These are phyloP conservation scores for Elgaria multicarinata DNA, from an alignment of 2,113 vertebrate species.

Conservation along the genomic window DNA sequence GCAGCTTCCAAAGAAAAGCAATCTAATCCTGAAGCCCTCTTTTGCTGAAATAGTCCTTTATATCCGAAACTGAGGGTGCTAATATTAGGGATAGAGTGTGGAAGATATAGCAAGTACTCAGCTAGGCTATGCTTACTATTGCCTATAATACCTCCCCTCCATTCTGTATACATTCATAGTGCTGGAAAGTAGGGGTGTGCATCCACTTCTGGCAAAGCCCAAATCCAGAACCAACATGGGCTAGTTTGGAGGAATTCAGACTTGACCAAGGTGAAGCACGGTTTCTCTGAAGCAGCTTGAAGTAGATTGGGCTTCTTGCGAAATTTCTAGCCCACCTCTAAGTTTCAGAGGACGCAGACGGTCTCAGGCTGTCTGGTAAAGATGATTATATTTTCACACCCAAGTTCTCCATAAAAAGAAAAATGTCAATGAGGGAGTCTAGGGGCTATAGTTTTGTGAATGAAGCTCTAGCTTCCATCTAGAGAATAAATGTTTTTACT, in stretches of 20 bases:
- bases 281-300: neutral
- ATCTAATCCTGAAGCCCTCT: neutral
- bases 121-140: neutral
- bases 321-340: neutral
- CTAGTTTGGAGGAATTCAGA: neutral
- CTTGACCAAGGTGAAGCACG: neutral
- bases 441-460: neutral
- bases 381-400: neutral
- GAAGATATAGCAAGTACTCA: neutral
- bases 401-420: neutral
- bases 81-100: neutral
- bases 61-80: conserved; percentile 14
- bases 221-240: neutral
- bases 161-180: neutral
- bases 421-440: neutral
- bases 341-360: neutral
- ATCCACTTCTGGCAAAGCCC: neutral
- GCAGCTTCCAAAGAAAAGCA: conserved; percentile 36
- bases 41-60: neutral
- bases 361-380: neutral
- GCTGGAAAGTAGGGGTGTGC: neutral
- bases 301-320: neutral
- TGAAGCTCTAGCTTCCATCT: neutral
- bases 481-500: neutral
- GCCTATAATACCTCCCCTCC: neutral